Evolutionary conservation across 2,888 invertebrate genomes (phyloP), one percentile per base, ranked within the genome.

Genomic region (Chalcosyrphus nemorum): DNA sequence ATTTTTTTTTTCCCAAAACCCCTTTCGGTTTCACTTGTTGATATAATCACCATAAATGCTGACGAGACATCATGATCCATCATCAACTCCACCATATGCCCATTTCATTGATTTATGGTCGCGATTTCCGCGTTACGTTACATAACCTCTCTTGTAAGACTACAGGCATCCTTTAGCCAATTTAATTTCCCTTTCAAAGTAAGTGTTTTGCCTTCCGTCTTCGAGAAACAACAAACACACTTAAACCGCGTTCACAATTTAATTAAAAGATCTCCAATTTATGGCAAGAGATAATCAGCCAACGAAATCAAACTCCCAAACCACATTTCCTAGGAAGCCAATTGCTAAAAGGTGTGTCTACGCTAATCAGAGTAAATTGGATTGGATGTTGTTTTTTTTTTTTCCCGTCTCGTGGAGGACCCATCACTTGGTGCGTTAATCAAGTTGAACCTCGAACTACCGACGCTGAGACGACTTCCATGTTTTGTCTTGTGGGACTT

Each of bases 301-400:
- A 52, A 52, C 21, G 71, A 65, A 71, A 71, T 75, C 57, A 52
- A 65, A 65, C 63, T 47, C 74, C 38, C 43, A 56, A 54, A 75
- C 70, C 80, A 11, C 63, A 80, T 74, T 84, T 84, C 84, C 84
- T 84, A 80, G 84, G 84, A 84, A 84, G 75, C 72, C 75, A 65
- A 75, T 84, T 72, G 43, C 47, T 41, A n/a, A 24, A 59, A 68
- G 68, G 66, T 57, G 76, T 68, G 52, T 29, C 66, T 7, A 15
- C 11, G 13, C 50, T 32, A 76, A 76, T 57, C 41, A 41, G 41
- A 38, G 4, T 19, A 1, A n/a, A 52, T 54, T 17, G 21, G 17
- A 75, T 45, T 38, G 27, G 38, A 41, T 29, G 21, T 74, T 63
- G 6, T 15, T 19, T 32, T 6, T 9, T 9, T 32, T 32, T 32